phyloP scores from a whole-genome alignment of 2,888 invertebrate genomes.

The Phymatocera aterrima region DNA sequence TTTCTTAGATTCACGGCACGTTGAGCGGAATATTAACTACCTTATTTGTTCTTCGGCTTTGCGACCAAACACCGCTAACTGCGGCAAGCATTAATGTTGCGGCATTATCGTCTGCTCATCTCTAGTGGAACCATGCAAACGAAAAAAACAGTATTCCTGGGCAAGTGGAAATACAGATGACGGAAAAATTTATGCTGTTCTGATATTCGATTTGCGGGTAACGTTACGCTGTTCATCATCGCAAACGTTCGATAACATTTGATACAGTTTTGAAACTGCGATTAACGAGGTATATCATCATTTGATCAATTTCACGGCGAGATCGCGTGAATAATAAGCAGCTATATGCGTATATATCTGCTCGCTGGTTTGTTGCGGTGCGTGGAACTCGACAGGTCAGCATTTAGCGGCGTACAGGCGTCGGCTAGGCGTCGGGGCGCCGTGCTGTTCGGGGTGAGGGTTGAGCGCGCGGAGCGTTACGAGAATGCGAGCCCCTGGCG shows the following conservation, averaged over 20 bases:
- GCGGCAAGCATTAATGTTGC: background rate
- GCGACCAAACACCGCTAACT: background rate
- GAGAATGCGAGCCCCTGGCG: constrained; percentile 47
- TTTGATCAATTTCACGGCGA: constrained; percentile 15
- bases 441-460: constrained; percentile 38
- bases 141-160: background rate
- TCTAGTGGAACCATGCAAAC: background rate
- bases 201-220: background rate
- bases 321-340: constrained; percentile 25
- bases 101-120: background rate
- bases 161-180: background rate
- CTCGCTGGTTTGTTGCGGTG: background rate
- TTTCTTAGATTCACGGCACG: background rate
- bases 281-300: background rate
- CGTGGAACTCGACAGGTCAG: constrained; percentile 31
- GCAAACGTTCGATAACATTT: background rate
- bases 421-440: constrained; percentile 33
- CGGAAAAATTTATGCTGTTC: background rate
- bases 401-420: constrained; percentile 20
- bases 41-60: background rate
- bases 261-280: constrained; percentile 5
- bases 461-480: constrained; percentile 46
- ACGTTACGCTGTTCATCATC: background rate
- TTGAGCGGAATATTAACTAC: background rate
- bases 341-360: background rate